Base-by-base conservation (phyloP, 2,797 vertebrate species). In the Spatula versicolor region DNA sequence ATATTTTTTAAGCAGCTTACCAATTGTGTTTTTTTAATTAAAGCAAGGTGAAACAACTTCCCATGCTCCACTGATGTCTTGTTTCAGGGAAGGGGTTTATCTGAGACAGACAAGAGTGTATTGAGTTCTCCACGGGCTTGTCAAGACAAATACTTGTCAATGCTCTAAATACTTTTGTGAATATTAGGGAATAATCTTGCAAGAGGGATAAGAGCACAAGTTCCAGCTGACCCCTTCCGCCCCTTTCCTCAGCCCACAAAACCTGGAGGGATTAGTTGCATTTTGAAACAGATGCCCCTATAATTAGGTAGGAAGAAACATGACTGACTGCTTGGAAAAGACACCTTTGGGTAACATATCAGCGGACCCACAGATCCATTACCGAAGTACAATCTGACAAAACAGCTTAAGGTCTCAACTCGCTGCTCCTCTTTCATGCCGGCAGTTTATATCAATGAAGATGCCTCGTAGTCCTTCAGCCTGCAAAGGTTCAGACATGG, bases 81-180 rank as follows among this genome's bases (percentile, higher is more conserved):
- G 26, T 93, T 94, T 59, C 28, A 75, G 58, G 35, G 30, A 68
- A 62, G 0, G 0, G 12, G 10, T 55, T 86, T 92, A 21, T 66
- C 63, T 77, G 28, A 52, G 92, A 28, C 11, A 62, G 79, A 52
- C 11, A 17, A 50, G 78, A 72, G 69, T n/a, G 28, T 39, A 43
- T 73, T 0, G 1, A 66, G 63, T 78, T 93, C 76, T 95, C 56
- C 21, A 4, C 1, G 4, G 95, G 56, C 84, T 93, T 96, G 83
- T 93, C 89, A 86, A 82, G 91, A 79, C 90, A 94, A 92, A 95
- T 90, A 68, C 62, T 93, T 96, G 83, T 64, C 92, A 92, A 22
- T 83, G 81, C 35, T 46, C 64, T 88, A 66, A 95, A 92, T 88
- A 88, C 79, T 94, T 93, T 48, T 31, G 80, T 80, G 81, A 91